Percentiles rank a stretch among this genome's conserved stretches.
Evolutionary conservation across 2,113 vertebrate genomes (phyloP).

Genomic region (Ophiodon elongatus): DNA sequence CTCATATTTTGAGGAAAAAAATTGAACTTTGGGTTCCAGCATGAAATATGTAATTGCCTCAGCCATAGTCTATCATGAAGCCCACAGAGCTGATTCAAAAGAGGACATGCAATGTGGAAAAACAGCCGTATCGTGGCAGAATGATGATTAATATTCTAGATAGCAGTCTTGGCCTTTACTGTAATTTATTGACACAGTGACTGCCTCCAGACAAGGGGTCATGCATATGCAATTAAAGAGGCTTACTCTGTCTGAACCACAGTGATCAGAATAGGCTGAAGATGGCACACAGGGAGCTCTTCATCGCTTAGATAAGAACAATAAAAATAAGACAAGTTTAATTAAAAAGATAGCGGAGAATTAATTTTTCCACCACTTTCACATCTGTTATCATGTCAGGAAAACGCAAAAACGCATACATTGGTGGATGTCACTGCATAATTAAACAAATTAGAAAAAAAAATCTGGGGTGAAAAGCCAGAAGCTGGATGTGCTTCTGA

Average conservation of each 20-base stretch:
- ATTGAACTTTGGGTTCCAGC: not conserved
- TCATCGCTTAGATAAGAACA: constrained; percentile 59
- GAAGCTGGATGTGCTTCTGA: constrained; percentile 1
- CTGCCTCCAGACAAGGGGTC: constrained; percentile 70
- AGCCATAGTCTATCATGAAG: not conserved
- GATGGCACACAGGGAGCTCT: constrained; percentile 19
- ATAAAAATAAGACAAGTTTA: constrained; percentile 71
- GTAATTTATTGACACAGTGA: constrained; percentile 69
- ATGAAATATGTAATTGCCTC: not conserved
- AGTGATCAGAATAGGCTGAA: constrained; percentile 26
- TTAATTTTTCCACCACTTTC: constrained; percentile 6
- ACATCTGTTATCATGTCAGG: constrained; percentile 47
- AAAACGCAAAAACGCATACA: constrained; percentile 49
- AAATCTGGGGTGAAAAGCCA: constrained; percentile 20
- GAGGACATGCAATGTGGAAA: constrained; percentile 15
- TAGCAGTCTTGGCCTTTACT: constrained; percentile 60
- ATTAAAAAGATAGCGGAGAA: constrained; percentile 69
- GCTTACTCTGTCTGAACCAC: constrained; percentile 48
- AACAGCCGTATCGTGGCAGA: constrained; percentile 32
- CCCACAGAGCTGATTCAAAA: constrained; percentile 13
- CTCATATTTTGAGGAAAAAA: not conserved
- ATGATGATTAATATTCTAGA: constrained; percentile 68
- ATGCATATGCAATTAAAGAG: constrained; percentile 72
- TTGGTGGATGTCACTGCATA: constrained; percentile 61
- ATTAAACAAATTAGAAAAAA: constrained; percentile 27